Evolutionary conservation across 1,140 invertebrate species (phyloP).

Genomic region (Diorhabda sublineata): DNA sequence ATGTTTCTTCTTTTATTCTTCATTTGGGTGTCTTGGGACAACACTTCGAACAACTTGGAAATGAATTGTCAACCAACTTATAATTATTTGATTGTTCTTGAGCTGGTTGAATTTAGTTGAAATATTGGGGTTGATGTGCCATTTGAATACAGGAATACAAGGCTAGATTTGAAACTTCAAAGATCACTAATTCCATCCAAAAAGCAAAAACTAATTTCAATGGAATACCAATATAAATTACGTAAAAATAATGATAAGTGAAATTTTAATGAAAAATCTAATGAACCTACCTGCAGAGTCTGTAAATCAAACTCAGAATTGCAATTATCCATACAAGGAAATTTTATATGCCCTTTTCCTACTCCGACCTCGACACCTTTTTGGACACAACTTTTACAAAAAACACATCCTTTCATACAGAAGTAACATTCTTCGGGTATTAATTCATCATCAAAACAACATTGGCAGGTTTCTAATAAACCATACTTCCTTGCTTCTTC

Average conservation of each 20-base stretch:
- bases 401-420: constrained; percentile 57
- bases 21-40: too few relatives aligned
- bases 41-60: too few relatives aligned
- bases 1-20: too few relatives aligned
- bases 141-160: too few relatives aligned
- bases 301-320: constrained; percentile 48
- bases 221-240: too few relatives aligned
- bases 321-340: constrained; percentile 40
- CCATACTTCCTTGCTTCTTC: constrained; percentile 39
- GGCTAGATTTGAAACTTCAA: too few relatives aligned
- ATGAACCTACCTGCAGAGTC: constrained; percentile 46
- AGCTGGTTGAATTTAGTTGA: too few relatives aligned
- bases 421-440: constrained; percentile 55
- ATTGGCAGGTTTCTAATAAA: constrained; percentile 49
- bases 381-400: constrained; percentile 57
- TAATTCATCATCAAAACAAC: constrained; percentile 59
- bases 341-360: constrained; percentile 17
- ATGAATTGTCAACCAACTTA: too few relatives aligned
- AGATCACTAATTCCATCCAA: too few relatives aligned
- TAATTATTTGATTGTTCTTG: too few relatives aligned
- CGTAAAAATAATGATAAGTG: neutral
- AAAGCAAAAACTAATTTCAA: too few relatives aligned
- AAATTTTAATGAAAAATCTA: neutral
- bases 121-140: too few relatives aligned
- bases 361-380: constrained; percentile 48